Evolutionary conservation across 2,113 vertebrate genomes (phyloP).

Genomic region (Apistogramma diplotaenia): DNA sequence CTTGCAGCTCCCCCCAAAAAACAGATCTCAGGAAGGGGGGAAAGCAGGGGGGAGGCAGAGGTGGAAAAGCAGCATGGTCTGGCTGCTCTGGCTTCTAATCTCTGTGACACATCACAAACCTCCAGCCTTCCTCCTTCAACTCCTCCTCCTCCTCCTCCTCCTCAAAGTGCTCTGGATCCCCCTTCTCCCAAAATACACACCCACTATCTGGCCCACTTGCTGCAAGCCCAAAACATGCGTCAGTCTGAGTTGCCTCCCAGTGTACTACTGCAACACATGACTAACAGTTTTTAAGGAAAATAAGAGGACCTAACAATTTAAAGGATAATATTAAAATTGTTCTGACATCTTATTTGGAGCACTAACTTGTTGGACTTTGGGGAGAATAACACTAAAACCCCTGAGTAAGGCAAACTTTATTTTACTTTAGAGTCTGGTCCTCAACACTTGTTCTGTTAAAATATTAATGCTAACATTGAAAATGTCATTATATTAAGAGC

Average conservation of each 20-base stretch:
- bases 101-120: slow-evolving; percentile 56
- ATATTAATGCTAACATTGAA: too few species aligned
- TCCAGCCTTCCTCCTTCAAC: slow-evolving; percentile 2
- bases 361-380: background rate
- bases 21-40: slow-evolving; percentile 33
- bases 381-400: background rate
- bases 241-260: background rate
- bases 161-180: background rate
- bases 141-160: background rate
- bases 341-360: background rate
- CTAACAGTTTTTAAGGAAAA: background rate
- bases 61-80: slow-evolving; percentile 42
- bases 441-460: too few species aligned
- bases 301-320: background rate
- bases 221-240: slow-evolving; percentile 22
- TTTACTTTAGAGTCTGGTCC: too few species aligned
- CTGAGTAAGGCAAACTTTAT: background rate
- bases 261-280: background rate
- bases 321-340: background rate
- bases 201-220: background rate
- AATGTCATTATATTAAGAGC: too few species aligned
- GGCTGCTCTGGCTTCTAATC: slow-evolving; percentile 31
- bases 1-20: slow-evolving; percentile 36
- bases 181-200: background rate
- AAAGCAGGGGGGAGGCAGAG: slow-evolving; percentile 9